Conservation (phyloP, 30 jellyfish, hydroid and myxozoan species). For the Chrysaora quinquecirrha region DNA sequence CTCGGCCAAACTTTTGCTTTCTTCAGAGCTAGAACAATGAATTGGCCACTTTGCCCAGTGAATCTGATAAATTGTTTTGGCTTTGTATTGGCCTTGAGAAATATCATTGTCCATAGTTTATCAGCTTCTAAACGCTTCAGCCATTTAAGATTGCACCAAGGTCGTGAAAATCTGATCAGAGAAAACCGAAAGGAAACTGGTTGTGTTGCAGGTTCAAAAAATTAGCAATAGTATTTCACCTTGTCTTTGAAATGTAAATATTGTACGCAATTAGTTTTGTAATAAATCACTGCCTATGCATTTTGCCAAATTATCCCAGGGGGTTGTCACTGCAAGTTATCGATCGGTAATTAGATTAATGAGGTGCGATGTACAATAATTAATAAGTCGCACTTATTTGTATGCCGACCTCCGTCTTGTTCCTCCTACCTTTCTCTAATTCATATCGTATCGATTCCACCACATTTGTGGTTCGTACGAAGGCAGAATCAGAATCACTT, state of each 20-base stretch:
- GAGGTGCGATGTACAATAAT: neutral
- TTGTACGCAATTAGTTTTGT: neutral
- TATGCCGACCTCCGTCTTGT: slow-evolving; percentile 37
- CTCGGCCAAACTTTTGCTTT: too few relatives aligned
- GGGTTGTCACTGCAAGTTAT: neutral
- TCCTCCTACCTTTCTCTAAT: slow-evolving; percentile 26
- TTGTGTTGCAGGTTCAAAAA: neutral
- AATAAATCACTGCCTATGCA: neutral
- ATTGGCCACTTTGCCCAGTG: too few relatives aligned
- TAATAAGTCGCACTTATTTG: neutral
- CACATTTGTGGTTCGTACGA: slow-evolving; percentile 52
- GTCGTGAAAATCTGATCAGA: neutral
- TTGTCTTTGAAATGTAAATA: neutral
- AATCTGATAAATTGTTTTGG: too few relatives aligned
- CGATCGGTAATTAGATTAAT: neutral
- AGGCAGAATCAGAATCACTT: slow-evolving; percentile 55
- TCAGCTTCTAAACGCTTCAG: neutral
- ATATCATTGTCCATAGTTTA: neutral
- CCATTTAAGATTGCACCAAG: neutral
- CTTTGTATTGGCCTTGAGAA: neutral
- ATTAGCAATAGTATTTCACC: neutral
- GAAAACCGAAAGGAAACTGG: neutral
- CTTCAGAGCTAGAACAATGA: too few relatives aligned
- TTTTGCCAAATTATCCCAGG: neutral
- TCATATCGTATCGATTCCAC: slow-evolving; percentile 23